phyloP scores from a whole-genome alignment of 2,888 invertebrate genomes.

The Acronicta psi region DNA sequence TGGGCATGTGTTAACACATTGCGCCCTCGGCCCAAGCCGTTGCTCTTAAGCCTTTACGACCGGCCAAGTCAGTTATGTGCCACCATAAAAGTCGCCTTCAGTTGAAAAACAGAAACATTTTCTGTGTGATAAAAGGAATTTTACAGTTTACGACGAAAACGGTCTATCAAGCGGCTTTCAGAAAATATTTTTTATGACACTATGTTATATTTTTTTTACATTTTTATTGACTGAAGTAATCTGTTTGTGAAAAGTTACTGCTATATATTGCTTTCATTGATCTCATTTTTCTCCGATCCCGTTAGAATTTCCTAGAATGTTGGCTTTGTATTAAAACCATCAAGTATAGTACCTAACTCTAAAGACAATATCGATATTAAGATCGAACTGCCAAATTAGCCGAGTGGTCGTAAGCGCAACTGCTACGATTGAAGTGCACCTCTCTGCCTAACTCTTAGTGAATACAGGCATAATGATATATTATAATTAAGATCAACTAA shows the following conservation, averaged over 20 bases:
- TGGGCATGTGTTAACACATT: slow-evolving; percentile 48
- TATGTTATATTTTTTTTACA: slow-evolving; percentile 64
- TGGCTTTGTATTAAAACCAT: too few relatives aligned
- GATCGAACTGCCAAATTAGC: too few relatives aligned
- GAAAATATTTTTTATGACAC: slow-evolving; percentile 55
- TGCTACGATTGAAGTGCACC: too few relatives aligned
- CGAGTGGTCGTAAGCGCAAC: too few relatives aligned
- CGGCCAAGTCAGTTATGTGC: slow-evolving; percentile 55
- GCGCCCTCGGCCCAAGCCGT: slow-evolving; percentile 27
- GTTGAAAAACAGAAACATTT: slow-evolving; percentile 69
- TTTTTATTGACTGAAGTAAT: slow-evolving; percentile 60
- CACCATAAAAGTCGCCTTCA: slow-evolving; percentile 56
- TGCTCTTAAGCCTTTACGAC: slow-evolving; percentile 56
- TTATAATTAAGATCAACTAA: neutral
- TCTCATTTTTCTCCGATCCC: neutral
- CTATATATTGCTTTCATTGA: neutral
- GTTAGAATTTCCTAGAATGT: neutral
- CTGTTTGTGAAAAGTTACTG: slow-evolving; percentile 2
- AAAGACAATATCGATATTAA: too few relatives aligned
- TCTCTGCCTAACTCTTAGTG: too few relatives aligned
- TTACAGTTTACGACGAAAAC: slow-evolving; percentile 73
- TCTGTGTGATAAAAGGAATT: slow-evolving; percentile 64
- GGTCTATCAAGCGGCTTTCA: slow-evolving; percentile 71
- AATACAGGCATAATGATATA: too few relatives aligned
- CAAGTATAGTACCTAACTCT: too few relatives aligned